These are phyloP conservation scores for Beris morrisii DNA, from an alignment of 2,888 invertebrate genomes.

Conservation along the genomic window DNA sequence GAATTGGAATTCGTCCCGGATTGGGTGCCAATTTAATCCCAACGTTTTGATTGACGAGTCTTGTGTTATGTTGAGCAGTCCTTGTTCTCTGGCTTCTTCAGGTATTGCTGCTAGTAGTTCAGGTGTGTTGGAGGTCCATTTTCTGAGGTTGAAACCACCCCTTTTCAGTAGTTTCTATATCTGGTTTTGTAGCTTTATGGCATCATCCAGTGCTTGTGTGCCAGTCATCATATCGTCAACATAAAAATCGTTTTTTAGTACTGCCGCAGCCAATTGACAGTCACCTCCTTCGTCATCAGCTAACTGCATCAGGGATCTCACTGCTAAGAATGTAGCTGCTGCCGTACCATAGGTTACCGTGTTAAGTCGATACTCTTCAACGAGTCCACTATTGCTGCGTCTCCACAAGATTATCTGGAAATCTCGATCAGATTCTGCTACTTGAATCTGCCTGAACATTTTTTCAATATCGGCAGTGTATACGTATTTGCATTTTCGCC, in stretches of 20 bases:
- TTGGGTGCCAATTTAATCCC: conserved; percentile 15
- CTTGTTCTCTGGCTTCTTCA: conserved; percentile 14
- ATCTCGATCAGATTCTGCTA: conserved; percentile 8
- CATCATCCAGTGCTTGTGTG: conserved; percentile 32
- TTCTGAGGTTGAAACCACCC: conserved; percentile 35
- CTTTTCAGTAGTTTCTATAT: conserved; percentile 28
- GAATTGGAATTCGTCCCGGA: conserved; percentile 9
- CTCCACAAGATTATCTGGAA: conserved; percentile 25
- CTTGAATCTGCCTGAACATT: conserved; percentile 21
- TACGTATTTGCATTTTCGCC: conserved; percentile 14
- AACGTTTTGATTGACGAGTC: conserved; percentile 4
- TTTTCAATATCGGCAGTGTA: conserved; percentile 40
- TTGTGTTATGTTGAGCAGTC: not conserved
- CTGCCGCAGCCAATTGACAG: not conserved
- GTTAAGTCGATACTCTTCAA: conserved; percentile 13
- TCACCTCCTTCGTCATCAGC: not conserved
- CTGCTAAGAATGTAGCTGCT: conserved; percentile 14
- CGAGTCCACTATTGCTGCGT: not conserved
- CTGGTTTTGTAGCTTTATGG: conserved; percentile 33
- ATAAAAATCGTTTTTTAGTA: conserved; percentile 34
- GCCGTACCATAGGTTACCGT: conserved; percentile 25
- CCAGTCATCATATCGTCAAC: conserved; percentile 41
- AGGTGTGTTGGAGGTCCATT: conserved; percentile 37
- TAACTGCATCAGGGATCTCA: not conserved
- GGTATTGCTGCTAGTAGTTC: conserved; percentile 27